Evolutionary conservation across 2,797 vertebrate species (phyloP).

Genomic region (Crenichthys baileyi): DNA sequence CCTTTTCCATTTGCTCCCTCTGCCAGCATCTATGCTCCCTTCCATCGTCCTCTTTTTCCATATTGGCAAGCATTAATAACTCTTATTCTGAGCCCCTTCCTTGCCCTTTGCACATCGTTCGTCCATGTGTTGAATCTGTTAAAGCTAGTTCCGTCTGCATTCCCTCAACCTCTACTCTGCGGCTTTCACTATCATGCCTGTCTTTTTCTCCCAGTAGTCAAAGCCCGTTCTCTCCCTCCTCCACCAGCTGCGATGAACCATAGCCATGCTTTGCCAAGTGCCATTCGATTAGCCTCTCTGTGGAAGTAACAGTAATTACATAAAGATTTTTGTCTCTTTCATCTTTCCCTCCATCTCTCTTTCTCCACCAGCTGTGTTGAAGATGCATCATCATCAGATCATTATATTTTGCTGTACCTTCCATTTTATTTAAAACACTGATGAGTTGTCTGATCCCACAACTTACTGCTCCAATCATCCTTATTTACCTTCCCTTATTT

Average conservation of each 20-base stretch:
- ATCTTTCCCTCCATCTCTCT: constrained; percentile 20
- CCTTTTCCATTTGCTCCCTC: constrained; percentile 8
- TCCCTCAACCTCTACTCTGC: constrained; percentile 33
- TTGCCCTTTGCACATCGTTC: constrained; percentile 3
- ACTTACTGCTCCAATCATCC: neutral
- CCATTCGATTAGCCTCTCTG: constrained; percentile 74
- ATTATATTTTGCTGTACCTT: constrained; percentile 10
- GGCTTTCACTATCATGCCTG: constrained; percentile 33
- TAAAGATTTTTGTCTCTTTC: constrained; percentile 54
- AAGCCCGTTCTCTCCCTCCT: constrained; percentile 66
- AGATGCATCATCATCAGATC: constrained; percentile 38
- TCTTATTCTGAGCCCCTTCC: constrained; percentile 2
- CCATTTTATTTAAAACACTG: neutral
- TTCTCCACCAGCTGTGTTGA: constrained; percentile 41
- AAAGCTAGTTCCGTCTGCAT: constrained; percentile 33
- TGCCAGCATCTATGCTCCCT: constrained; percentile 12
- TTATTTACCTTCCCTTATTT: neutral
- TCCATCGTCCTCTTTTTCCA: neutral
- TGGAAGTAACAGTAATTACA: constrained; percentile 69
- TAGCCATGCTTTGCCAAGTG: constrained; percentile 71
- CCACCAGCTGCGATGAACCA: constrained; percentile 68
- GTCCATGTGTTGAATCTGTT: constrained; percentile 23
- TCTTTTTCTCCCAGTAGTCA: constrained; percentile 59
- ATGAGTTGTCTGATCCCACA: neutral
- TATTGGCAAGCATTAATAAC: constrained; percentile 7